These are phyloP conservation scores for Oscheius onirici DNA, from an alignment of 2,888 invertebrate species.

Conservation along the genomic window DNA sequence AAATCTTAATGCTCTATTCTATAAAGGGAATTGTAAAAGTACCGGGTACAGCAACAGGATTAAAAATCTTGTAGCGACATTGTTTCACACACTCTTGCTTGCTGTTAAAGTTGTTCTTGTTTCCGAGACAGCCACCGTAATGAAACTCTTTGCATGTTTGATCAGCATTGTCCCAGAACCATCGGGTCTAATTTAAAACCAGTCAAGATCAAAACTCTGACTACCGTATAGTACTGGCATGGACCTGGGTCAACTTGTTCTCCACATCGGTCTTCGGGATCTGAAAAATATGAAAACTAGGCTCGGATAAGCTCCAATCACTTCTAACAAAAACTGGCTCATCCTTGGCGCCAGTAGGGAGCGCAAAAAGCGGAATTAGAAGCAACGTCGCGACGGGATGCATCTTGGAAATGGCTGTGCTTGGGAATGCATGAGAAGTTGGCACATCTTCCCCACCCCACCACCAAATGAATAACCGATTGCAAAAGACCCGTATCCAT, in stretches of 20 bases:
- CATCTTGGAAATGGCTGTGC: background rate
- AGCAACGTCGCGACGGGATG: background rate
- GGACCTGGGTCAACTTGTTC: slow-evolving; percentile 62
- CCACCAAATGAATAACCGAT: slow-evolving; percentile 26
- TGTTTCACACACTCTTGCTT: slow-evolving; percentile 65
- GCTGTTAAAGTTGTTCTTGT: slow-evolving; percentile 59
- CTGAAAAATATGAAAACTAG: slow-evolving; percentile 13
- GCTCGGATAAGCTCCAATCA: background rate
- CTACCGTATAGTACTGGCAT: slow-evolving; percentile 60
- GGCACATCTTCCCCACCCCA: slow-evolving; percentile 8
- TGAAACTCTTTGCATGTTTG: slow-evolving; percentile 65
- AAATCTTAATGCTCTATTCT: slow-evolving; percentile 42
- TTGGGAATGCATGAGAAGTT: slow-evolving; percentile 25
- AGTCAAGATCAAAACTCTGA: too few species aligned
- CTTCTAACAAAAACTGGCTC: slow-evolving; percentile 32
- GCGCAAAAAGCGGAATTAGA: slow-evolving; percentile 4
- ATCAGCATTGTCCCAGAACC: slow-evolving; percentile 63
- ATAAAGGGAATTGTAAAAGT: background rate
- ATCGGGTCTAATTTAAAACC: slow-evolving; percentile 46
- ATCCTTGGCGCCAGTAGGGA: slow-evolving; percentile 1
- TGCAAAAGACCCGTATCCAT: slow-evolving; percentile 25
- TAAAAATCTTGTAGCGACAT: slow-evolving; percentile 66
- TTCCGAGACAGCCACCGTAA: slow-evolving; percentile 69
- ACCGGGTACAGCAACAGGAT: slow-evolving; percentile 65
- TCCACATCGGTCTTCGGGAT: slow-evolving; percentile 48